Base-by-base conservation (phyloP, 2,888 invertebrate species). In the Xylophagus ater region DNA sequence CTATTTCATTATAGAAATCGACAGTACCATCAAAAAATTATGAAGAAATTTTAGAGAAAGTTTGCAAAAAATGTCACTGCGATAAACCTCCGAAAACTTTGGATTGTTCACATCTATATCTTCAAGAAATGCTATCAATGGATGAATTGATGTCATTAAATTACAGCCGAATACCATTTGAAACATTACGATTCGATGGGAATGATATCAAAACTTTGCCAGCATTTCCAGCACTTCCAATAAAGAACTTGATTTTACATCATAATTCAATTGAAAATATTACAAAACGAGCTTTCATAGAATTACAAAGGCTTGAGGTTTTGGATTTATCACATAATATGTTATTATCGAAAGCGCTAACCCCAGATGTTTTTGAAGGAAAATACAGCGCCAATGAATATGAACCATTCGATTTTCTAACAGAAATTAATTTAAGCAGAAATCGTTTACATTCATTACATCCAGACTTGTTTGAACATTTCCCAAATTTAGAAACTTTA, bases 391-490 rank as follows among this genome's bases (percentile, higher is more conserved):
- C 37, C 1, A 20, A 48, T 3, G 45, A 50, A 18, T 62, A 53
- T 44, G 45, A 53, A 34, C 58, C 63, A 0, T 23, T 63, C 13
- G 44, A 41, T 3, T 53, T 55, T 13, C 21, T 62, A 7, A 53
- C 43, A 26, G 53, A 54, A 20, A 40, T 65, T 1, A 52, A 76
- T 52, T 62, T 90, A 43, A 78, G 78, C 0, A 58, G 75, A 54
- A 90, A 90, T 57, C 66, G 71, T 15, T 58, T 88, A 1, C 80
- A 82, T 50, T 72, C 74, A 0, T 58, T 88, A n/a, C 58, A 81
- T 52, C 69, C 68, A 34, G 80, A 84, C 54, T 52, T 85, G 2
- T 88, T 92, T 56, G 80, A 81, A 50, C 86, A 89, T 54, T 60
- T 79, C 4, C 71, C 76, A 0, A 68, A 73, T 33, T 56, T 92